Percentiles rank a stretch among this genome's conserved stretches.
These are phyloP conservation scores for Carassius auratus DNA, from an alignment of 2,113 vertebrate genomes.

Conservation along the genomic window DNA sequence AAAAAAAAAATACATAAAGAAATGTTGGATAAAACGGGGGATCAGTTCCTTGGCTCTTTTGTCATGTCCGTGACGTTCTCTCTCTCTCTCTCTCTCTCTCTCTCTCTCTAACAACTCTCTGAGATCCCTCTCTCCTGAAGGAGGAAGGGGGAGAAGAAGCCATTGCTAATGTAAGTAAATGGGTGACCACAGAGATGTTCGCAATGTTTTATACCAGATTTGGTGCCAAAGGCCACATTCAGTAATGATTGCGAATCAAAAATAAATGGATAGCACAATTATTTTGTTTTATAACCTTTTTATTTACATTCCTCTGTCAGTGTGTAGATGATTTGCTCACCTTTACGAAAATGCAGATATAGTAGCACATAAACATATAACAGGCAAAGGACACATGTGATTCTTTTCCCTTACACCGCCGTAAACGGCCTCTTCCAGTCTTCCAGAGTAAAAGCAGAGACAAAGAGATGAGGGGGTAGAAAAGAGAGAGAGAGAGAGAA, in stretches of 20 bases:
- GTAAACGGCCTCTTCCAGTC: constrained; percentile 65
- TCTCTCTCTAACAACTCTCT: constrained; percentile 54
- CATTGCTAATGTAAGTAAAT: background rate
- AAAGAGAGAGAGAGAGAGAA: constrained; percentile 66
- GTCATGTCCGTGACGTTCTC: constrained; percentile 71
- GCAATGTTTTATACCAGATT: constrained; percentile 37
- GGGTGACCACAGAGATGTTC: constrained; percentile 50
- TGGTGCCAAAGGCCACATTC: constrained; percentile 64
- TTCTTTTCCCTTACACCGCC: constrained; percentile 26
- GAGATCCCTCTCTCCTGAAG: constrained; percentile 54
- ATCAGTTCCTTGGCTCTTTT: constrained; percentile 67
- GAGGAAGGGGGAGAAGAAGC: constrained; percentile 48
- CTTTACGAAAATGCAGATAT: constrained; percentile 49
- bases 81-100: constrained; percentile 63
- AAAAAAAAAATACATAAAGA: constrained; percentile 70
- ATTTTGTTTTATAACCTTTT: constrained; percentile 63
- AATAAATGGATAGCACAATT: constrained; percentile 65
- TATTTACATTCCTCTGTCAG: constrained; percentile 38
- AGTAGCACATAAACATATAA: constrained; percentile 34
- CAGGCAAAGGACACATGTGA: background rate
- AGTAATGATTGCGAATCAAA: background rate
- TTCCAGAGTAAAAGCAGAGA: constrained; percentile 70
- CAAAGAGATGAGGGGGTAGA: constrained; percentile 60
- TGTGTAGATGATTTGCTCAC: constrained; percentile 18
- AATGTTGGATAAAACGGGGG: constrained; percentile 67